phyloP scores from a whole-genome alignment of 2,113 vertebrate genomes.

The Rhynchomys soricoides region DNA sequence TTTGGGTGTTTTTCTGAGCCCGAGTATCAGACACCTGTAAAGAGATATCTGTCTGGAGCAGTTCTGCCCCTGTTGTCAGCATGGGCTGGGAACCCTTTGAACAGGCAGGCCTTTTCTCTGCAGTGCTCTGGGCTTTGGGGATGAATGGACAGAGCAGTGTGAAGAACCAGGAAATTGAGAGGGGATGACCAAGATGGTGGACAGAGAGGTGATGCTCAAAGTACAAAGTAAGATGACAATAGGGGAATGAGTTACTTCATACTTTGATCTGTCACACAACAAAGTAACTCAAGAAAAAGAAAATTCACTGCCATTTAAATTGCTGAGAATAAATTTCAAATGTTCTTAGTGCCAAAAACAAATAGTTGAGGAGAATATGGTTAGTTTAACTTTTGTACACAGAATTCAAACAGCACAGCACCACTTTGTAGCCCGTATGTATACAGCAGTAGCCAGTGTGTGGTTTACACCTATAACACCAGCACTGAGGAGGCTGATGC shows the following conservation, averaged over 20 bases:
- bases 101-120: not conserved
- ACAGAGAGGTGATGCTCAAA: too few relatives aligned
- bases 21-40: too few relatives aligned
- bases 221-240: accelerated
- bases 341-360: not conserved
- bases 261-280: not conserved
- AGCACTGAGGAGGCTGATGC: not conserved
- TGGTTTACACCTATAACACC: not conserved
- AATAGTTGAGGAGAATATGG: not conserved
- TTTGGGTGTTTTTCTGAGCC: not conserved
- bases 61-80: too few relatives aligned
- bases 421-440: not conserved
- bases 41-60: too few relatives aligned
- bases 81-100: not conserved
- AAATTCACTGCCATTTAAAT: not conserved
- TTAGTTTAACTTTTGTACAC: not conserved
- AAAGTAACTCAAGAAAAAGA: not conserved
- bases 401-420: not conserved
- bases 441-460: too few relatives aligned
- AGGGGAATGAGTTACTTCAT: not conserved
- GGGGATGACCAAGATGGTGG: not conserved
- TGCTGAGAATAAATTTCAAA: not conserved
- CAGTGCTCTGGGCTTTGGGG: not conserved
- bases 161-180: not conserved
- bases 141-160: not conserved